Evolutionary conservation across 2,888 invertebrate genomes (phyloP).

Genomic region (Amiota communis): DNA sequence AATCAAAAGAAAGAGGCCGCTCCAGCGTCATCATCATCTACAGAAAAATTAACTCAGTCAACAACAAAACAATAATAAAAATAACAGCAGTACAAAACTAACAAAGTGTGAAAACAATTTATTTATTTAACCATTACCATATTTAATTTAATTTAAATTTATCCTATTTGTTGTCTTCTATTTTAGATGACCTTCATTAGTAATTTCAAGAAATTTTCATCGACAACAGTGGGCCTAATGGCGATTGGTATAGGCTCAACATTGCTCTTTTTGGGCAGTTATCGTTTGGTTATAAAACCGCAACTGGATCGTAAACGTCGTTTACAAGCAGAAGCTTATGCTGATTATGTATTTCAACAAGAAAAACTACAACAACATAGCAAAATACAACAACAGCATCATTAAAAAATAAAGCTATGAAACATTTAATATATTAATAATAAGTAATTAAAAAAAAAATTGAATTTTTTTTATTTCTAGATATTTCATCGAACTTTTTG

Average conservation of each 20-base stretch:
- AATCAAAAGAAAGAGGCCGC: conserved; percentile 17
- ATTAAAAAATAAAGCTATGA: not conserved
- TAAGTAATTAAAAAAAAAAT: not conserved
- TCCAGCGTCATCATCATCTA: not conserved
- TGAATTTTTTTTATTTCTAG: not conserved
- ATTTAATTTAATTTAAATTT: not conserved
- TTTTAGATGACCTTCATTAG: conserved; percentile 70
- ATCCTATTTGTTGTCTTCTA: conserved; percentile 25
- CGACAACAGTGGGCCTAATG: conserved; percentile 64
- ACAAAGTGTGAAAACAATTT: not conserved
- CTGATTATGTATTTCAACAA: conserved; percentile 68
- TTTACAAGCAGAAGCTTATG: conserved; percentile 65
- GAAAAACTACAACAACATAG: conserved; percentile 46
- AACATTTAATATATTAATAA: conserved; percentile 1
- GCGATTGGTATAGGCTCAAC: conserved; percentile 64
- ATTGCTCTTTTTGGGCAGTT: conserved; percentile 48
- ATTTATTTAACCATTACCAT: not conserved
- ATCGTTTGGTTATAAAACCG: conserved; percentile 65
- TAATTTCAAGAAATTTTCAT: conserved; percentile 52
- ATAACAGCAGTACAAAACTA: not conserved
- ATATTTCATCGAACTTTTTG: too few species aligned
- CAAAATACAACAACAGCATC: not conserved
- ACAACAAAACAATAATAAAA: not conserved
- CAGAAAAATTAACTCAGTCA: not conserved
- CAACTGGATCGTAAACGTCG: conserved; percentile 56